A percentile compares a stretch with the other conserved stretches of the same genome.
Conservation (phyloP, 92 coral and sea anemone genomes). For the Desmophyllum pertusum region DNA sequence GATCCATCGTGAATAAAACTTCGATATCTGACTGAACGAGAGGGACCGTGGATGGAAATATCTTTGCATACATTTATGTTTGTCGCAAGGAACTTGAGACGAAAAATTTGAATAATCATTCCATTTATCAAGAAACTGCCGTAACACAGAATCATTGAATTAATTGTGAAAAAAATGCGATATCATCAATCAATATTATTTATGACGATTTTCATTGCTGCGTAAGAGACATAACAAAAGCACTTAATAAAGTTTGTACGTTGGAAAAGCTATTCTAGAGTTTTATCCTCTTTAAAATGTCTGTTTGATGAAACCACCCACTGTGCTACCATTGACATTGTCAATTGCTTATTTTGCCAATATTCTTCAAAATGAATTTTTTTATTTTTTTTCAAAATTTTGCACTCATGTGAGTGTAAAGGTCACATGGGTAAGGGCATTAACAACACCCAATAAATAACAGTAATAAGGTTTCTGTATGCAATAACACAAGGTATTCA, state of each 20-base stretch:
- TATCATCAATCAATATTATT: background rate
- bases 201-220: slow-evolving; percentile 1
- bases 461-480: background rate
- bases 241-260: background rate
- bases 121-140: background rate
- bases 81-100: background rate
- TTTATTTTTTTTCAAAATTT: background rate
- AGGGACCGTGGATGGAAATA: no score
- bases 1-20: no score
- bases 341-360: background rate
- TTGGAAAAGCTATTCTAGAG: background rate
- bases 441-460: background rate
- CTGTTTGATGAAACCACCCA: background rate
- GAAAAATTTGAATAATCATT: background rate
- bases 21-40: no score
- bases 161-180: background rate
- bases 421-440: background rate
- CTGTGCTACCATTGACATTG: background rate
- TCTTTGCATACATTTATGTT: background rate
- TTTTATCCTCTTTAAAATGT: background rate
- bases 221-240: background rate
- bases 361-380: background rate
- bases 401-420: background rate
- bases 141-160: background rate
- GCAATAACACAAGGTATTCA: no score